These are phyloP conservation scores for Leptinotarsa rubiginosa DNA, from an alignment of 2,888 invertebrate species.

Conservation along the genomic window DNA sequence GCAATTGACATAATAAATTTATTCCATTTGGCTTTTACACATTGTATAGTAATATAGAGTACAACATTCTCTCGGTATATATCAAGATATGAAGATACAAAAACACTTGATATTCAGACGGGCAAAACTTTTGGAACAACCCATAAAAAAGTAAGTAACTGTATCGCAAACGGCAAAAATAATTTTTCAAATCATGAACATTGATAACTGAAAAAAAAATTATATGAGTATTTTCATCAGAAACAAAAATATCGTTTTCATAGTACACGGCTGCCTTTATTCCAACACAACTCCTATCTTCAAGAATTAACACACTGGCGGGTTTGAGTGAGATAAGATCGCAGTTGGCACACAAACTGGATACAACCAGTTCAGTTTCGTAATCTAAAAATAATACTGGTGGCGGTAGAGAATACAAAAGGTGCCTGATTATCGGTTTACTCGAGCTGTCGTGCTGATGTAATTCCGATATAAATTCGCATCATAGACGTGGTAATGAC, in stretches of 20 bases:
- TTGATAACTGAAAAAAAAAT: neutral
- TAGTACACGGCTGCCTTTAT: slow-evolving; percentile 25
- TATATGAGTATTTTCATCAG: neutral
- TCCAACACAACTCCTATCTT: slow-evolving; percentile 15
- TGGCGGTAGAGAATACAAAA: slow-evolving; percentile 22
- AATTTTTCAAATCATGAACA: neutral
- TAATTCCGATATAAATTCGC: slow-evolving; percentile 15
- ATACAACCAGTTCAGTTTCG: slow-evolving; percentile 45
- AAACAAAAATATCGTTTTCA: neutral
- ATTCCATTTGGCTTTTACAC: too few species aligned
- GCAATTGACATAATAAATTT: too few species aligned
- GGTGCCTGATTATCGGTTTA: slow-evolving; percentile 11
- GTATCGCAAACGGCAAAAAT: too few species aligned
- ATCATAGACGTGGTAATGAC: slow-evolving; percentile 12
- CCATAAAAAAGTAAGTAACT: too few species aligned
- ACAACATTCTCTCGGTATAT: too few species aligned
- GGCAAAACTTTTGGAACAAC: too few species aligned
- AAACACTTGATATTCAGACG: too few species aligned
- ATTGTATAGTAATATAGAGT: too few species aligned
- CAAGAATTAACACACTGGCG: slow-evolving; percentile 37
- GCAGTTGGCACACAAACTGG: slow-evolving; percentile 42
- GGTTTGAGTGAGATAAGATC: slow-evolving; percentile 43
- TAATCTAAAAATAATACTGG: slow-evolving; percentile 48
- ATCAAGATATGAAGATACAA: too few species aligned
- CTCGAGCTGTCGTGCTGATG: slow-evolving; percentile 17